Percentiles rank a stretch among this genome's conserved stretches.
These are phyloP conservation scores for Cyphomyrus plagiostoma DNA, from an alignment of 2,113 vertebrate genomes.

Conservation along the genomic window DNA sequence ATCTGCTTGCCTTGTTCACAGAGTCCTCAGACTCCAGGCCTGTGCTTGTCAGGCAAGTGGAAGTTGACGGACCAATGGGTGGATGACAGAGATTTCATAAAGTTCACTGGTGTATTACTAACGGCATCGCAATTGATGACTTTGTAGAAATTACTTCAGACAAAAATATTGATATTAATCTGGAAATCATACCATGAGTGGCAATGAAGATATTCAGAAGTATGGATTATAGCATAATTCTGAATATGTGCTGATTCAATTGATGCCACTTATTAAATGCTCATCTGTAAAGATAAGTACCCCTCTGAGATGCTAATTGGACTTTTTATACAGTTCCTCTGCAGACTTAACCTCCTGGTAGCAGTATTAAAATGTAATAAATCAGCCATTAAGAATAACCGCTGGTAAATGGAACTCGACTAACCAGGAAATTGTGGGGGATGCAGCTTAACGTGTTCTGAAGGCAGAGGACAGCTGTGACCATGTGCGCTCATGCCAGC, in stretches of 20 bases:
- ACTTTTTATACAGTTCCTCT: constrained; percentile 51
- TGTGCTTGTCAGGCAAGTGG: background rate
- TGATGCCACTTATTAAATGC: constrained; percentile 50
- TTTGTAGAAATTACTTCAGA: background rate
- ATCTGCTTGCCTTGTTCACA: background rate
- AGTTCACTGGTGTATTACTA: background rate
- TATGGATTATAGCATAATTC: background rate
- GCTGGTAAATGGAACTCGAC: constrained; percentile 61
- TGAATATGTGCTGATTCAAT: constrained; percentile 26
- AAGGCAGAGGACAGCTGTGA: background rate
- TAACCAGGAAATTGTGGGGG: constrained; percentile 48
- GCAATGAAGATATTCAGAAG: constrained; percentile 27
- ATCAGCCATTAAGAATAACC: constrained; percentile 65
- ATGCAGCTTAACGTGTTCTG: background rate
- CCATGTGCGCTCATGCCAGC: background rate
- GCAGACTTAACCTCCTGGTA: constrained; percentile 58
- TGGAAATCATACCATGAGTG: background rate
- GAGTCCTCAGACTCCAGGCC: background rate
- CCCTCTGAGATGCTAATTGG: constrained; percentile 49
- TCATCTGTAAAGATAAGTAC: constrained; percentile 51
- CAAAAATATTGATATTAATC: background rate
- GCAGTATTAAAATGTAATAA: constrained; percentile 72
- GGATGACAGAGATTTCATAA: background rate
- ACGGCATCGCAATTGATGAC: background rate
- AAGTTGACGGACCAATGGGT: background rate